Base-by-base conservation (phyloP, 2,888 invertebrate species). In the Ametastegia equiseti region DNA sequence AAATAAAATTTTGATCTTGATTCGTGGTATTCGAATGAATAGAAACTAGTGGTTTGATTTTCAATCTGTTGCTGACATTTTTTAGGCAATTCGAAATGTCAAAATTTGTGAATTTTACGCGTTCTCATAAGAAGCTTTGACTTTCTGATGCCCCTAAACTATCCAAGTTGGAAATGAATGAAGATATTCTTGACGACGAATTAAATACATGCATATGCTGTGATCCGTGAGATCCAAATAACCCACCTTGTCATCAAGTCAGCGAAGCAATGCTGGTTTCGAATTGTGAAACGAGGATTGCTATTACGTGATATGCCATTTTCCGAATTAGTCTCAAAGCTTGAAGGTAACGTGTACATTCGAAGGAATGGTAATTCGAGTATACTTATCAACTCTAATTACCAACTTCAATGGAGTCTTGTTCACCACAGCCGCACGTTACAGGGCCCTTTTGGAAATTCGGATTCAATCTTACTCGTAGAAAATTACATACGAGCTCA, bases 301-400 rank as follows among this genome's bases (percentile, higher is more conserved):
- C 75, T 50, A 54, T n/a, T n/a, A 75, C 19, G 19, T 54, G 75
- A 36, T 54, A 33, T 15, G 19, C 36, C 30, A 36, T 75, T 75
- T 75, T 75, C n/a, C 75, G 19, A 75, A 75, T 54, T 54, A 75
- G 36, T 54, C 33, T 75, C 36, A 2, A n/a, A 45, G 15, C 71
- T 13, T 23, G 33, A n/a, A 30, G 1, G 30, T 30, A 45, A n/a
- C 3, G 30, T 5, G 45, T 30, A 1, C 15, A 3, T 45, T 73
- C 36, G 6, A 30, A 54, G 36, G 50, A 3, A 33, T 42, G 30
- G 33, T 54, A 11, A 73, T 73, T 54, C 42, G 36, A 27, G 33
- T 54, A 54, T 36, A 19, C 9, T 15, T 39, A 39, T 73, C 50
- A 50, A 50, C 33, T 54, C 9, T 19, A 33, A 19, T 47, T 30